phyloP scores from a whole-genome alignment of 2,113 vertebrate genomes.

The Salvelinus namaycush region DNA sequence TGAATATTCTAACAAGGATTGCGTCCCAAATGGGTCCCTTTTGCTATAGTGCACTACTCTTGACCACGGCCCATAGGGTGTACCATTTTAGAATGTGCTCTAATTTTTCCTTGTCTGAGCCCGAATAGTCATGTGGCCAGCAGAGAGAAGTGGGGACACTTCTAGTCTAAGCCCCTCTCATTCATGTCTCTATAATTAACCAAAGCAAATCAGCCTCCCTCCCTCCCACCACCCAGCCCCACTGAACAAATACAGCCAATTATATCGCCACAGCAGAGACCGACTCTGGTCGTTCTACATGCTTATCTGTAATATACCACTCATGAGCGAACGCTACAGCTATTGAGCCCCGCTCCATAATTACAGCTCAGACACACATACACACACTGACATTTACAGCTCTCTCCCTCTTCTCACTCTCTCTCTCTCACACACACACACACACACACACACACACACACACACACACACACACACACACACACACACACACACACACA shows the following conservation, averaged over 20 bases:
- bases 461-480: too few relatives aligned
- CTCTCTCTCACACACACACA: too few relatives aligned
- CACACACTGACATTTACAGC: too few relatives aligned
- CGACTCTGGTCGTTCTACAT: neutral
- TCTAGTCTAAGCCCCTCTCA: neutral
- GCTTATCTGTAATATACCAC: slow-evolving; percentile 2
- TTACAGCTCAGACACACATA: neutral
- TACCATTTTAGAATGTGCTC: neutral
- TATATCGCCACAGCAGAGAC: neutral
- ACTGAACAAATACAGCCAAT: neutral
- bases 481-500: too few relatives aligned
- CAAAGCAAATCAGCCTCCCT: neutral
- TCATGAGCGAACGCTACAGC: neutral
- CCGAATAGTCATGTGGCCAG: neutral
- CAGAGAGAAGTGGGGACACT: neutral
- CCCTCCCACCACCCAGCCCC: neutral
- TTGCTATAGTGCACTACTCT: too few relatives aligned
- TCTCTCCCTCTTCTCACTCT: neutral
- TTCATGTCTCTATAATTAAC: slow-evolving; percentile 1
- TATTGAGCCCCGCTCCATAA: neutral
- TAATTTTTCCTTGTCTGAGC: neutral
- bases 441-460: too few relatives aligned
- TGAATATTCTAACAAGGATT: too few relatives aligned
- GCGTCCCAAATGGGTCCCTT: too few relatives aligned
- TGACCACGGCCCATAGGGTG: too few relatives aligned